Percentiles rank a stretch among this genome's conserved stretches.
phyloP scores from a whole-genome alignment of 2,888 invertebrate species.

The Mesochorus sp. region DNA sequence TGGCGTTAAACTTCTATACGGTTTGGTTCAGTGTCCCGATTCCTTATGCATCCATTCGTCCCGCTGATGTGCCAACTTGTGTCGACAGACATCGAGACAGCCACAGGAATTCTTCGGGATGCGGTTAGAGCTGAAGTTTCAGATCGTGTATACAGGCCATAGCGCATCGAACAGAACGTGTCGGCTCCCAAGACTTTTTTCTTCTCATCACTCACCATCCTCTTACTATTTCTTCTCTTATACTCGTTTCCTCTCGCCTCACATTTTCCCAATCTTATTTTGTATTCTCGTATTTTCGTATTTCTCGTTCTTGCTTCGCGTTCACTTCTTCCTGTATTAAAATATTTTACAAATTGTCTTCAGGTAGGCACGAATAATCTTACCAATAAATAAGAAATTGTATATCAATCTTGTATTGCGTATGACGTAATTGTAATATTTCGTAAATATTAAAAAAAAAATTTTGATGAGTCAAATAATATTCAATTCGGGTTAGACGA shows the following conservation, averaged over 20 bases:
- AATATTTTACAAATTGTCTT: too few relatives aligned
- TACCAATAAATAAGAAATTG: too few relatives aligned
- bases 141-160: conserved; percentile 17
- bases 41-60: conserved; percentile 23
- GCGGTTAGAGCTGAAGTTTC: conserved; percentile 29
- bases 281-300: too few relatives aligned
- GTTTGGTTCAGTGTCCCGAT: conserved; percentile 27
- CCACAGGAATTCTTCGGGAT: conserved; percentile 40
- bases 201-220: not conserved
- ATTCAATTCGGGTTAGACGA: conserved; percentile 3
- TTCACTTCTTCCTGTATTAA: too few relatives aligned
- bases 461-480: not conserved
- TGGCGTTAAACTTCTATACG: conserved; percentile 43
- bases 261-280: not conserved
- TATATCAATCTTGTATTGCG: not conserved
- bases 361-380: too few relatives aligned
- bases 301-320: not conserved
- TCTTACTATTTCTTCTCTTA: not conserved
- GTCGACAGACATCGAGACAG: conserved; percentile 30
- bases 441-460: not conserved
- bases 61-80: not conserved
- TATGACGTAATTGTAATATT: conserved; percentile 1
- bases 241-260: not conserved
- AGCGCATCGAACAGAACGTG: conserved; percentile 16
- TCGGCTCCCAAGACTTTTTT: not conserved